A percentile compares a stretch with the other conserved stretches of the same genome.
Evolutionary conservation across 1,140 invertebrate genomes (phyloP).

Genomic region (Pemphigus obesinymphae): DNA sequence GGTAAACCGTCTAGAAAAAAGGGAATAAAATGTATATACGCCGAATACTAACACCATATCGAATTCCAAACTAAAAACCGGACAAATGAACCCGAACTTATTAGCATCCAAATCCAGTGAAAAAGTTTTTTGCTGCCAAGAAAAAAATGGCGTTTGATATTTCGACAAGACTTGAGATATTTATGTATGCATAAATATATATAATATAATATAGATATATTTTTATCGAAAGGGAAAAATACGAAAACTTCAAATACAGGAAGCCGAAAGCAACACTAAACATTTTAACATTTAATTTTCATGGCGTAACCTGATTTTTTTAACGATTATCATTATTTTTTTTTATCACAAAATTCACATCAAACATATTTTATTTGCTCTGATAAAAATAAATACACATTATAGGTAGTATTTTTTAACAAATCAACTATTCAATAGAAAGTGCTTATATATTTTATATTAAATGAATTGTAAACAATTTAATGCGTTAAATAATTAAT

Average conservation of each 20-base stretch:
- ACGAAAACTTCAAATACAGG: constrained; percentile 30
- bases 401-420: background rate
- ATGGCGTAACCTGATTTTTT: constrained; percentile 28
- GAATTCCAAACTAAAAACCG: constrained; percentile 22
- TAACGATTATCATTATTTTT: constrained; percentile 17
- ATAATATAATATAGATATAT: background rate
- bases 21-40: constrained; percentile 3
- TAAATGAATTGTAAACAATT: background rate
- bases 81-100: constrained; percentile 39
- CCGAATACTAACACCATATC: constrained; percentile 38
- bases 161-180: constrained; percentile 20
- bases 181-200: background rate
- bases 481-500: background rate
- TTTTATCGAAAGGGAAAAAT: background rate
- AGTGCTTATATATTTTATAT: too few relatives aligned
- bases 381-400: background rate
- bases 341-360: background rate
- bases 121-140: constrained; percentile 7
- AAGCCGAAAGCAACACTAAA: constrained; percentile 19
- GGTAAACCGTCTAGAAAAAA: constrained; percentile 38
- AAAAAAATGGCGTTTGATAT: constrained; percentile 34
- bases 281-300: constrained; percentile 35
- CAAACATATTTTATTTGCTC: background rate
- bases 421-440: background rate
- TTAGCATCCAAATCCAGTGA: constrained; percentile 29